Conservation (phyloP, 2,888 invertebrate genomes). For the Agrotis clavis region DNA sequence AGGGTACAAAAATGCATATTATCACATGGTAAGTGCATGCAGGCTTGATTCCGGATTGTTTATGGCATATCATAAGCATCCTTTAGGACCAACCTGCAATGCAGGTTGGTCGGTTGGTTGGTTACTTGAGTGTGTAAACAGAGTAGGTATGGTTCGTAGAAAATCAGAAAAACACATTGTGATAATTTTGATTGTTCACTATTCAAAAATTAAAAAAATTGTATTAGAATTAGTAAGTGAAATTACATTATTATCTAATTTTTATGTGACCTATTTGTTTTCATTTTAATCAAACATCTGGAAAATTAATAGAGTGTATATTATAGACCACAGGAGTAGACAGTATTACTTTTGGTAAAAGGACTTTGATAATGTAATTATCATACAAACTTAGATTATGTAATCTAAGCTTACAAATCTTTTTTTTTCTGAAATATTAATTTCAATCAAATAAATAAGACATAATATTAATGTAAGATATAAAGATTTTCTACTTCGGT, state of each 20-base stretch:
- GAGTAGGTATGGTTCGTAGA: no score
- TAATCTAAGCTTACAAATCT: background rate
- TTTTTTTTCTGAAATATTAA: background rate
- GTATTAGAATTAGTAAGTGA: background rate
- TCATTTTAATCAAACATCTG: background rate
- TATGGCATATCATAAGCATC: no score
- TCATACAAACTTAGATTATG: background rate
- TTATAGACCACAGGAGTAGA: background rate
- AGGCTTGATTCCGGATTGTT: no score
- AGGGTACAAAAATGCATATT: no score
- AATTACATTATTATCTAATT: background rate
- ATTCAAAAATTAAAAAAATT: no score
- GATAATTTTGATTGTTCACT: no score
- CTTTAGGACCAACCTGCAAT: no score
- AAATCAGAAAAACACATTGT: no score
- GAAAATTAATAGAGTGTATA: background rate
- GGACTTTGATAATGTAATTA: background rate
- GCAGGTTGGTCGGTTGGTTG: no score
- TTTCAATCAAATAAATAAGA: conserved; percentile 2
- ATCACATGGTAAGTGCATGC: no score
- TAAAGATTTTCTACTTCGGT: conserved; percentile 23
- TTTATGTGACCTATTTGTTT: background rate
- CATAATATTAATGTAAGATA: conserved; percentile 18
- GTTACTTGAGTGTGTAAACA: no score
- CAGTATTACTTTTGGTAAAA: conserved; percentile 33